Evolutionary conservation across 2,888 invertebrate species (phyloP), one percentile per base, ranked within the genome.

Genomic region (Eumacrocentrus americanus): DNA sequence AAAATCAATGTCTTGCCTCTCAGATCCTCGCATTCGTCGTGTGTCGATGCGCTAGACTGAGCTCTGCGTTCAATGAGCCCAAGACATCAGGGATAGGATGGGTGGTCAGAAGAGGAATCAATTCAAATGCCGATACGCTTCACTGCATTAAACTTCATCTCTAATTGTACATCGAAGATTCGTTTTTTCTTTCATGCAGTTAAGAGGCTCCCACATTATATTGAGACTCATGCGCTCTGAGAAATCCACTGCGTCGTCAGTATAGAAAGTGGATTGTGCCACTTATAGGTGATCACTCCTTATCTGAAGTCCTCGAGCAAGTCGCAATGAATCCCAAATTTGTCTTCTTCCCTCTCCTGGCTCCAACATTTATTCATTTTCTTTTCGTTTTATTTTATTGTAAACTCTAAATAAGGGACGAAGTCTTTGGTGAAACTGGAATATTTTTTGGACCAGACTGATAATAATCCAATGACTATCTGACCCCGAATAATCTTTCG

Each of bases 1-100:
- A 57, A 29, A 57, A 57, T 57, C 57, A 40, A 57, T 46, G 51
- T 29, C 37, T 16, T 7, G 18, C 40, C 16, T 51, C 35, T 16
- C 34, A 29, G 42, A 58, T 40, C 20, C 58, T 54, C 53, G 22
- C 22, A 38, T 58, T 38, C 23, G 47, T 40, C 40, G 42, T 56
- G 23, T 54, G 23, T 58, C 37, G 64, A 66, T 63, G 57, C 53
- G 58, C 64, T 57, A 60, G 62, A 57, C 35, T 61, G 59, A 57
- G 46, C 57, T 55, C 38, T 55, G 18, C 51, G 35, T 44, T 53
- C 12, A 18, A 47, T 53, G 53, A 53, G 59, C 38, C 37, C 22
- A 4, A 59, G 35, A 14, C 23, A 42, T 11, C 42, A 34, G 44
- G 44, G 54, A 18, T 60, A 55, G 44, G 54, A 18, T 60, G 60